These are phyloP conservation scores for Neogobius melanostomus DNA, from an alignment of 2,113 vertebrate species.

Conservation along the genomic window DNA sequence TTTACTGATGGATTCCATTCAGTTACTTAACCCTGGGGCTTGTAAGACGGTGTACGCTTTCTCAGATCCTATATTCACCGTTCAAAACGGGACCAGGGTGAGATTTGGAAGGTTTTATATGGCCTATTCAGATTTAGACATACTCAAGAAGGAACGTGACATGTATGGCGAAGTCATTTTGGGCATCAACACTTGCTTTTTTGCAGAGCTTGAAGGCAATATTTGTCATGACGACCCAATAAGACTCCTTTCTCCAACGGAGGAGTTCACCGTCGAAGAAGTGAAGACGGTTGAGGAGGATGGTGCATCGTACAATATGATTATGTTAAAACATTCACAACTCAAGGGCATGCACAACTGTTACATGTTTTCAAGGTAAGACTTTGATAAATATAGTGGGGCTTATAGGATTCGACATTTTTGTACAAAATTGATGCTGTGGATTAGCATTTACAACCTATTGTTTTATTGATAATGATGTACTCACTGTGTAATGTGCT, in stretches of 20 bases:
- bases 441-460: no score
- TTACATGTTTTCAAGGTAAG: conserved; percentile 60
- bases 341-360: conserved; percentile 43
- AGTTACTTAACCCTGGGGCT: background rate
- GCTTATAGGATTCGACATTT: no score
- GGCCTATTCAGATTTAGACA: accelerated
- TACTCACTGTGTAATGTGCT: no score
- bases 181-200: conserved; percentile 65
- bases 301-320: accelerated
- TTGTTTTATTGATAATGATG: no score
- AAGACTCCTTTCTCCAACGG: conserved; percentile 63
- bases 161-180: background rate
- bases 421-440: no score
- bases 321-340: conserved; percentile 38
- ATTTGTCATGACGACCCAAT: background rate
- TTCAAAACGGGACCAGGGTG: conserved; percentile 9
- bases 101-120: conserved; percentile 57
- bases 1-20: conserved; percentile 66
- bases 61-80: accelerated
- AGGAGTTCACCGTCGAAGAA: conserved; percentile 62
- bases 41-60: conserved; percentile 36
- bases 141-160: accelerated
- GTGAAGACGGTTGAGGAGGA: accelerated
- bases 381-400: no score
- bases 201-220: conserved; percentile 25